phyloP scores from a whole-genome alignment of 2,888 invertebrate genomes.

The Alviniconcha strummeri region DNA sequence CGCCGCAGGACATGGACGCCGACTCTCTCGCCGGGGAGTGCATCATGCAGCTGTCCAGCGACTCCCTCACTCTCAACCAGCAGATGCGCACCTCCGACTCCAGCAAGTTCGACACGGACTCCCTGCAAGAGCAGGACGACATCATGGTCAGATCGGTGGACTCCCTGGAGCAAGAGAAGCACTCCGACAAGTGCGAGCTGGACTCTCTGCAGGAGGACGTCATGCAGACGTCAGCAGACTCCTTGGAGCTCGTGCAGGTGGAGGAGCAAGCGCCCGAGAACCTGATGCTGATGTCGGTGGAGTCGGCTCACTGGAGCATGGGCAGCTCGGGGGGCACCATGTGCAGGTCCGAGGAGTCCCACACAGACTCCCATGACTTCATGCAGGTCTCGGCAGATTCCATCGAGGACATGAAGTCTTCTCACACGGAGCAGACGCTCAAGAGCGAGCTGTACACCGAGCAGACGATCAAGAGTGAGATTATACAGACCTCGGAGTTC shows the following conservation, averaged over 20 bases:
- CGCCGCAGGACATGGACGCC: conserved; percentile 52
- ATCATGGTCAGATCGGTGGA: conserved; percentile 49
- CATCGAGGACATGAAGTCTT: conserved; percentile 25
- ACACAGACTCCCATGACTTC: conserved; percentile 59
- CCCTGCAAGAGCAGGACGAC: conserved; percentile 46
- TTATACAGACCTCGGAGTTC: conserved; percentile 11
- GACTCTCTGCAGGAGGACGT: conserved; percentile 57
- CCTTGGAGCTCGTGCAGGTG: conserved; percentile 49
- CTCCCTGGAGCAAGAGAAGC: conserved; percentile 57
- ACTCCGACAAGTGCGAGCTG: conserved; percentile 43
- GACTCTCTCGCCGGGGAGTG: conserved; percentile 62
- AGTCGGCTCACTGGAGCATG: conserved; percentile 57
- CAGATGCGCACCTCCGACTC: conserved; percentile 45
- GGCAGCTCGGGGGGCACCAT: conserved; percentile 66
- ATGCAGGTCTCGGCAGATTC: conserved; percentile 72
- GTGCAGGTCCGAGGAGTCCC: conserved; percentile 58
- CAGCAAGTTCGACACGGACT: conserved; percentile 48
- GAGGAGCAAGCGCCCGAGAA: conserved; percentile 36
- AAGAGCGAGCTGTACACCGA: conserved; percentile 26
- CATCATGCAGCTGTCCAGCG: conserved; percentile 64
- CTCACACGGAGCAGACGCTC: conserved; percentile 27
- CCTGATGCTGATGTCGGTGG: conserved; percentile 47
- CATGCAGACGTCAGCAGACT: conserved; percentile 62
- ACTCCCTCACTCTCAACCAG: conserved; percentile 54
- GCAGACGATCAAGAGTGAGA: conserved; percentile 26